Conservation (phyloP, 2,113 vertebrate species). For the Pachyramphus minor region DNA sequence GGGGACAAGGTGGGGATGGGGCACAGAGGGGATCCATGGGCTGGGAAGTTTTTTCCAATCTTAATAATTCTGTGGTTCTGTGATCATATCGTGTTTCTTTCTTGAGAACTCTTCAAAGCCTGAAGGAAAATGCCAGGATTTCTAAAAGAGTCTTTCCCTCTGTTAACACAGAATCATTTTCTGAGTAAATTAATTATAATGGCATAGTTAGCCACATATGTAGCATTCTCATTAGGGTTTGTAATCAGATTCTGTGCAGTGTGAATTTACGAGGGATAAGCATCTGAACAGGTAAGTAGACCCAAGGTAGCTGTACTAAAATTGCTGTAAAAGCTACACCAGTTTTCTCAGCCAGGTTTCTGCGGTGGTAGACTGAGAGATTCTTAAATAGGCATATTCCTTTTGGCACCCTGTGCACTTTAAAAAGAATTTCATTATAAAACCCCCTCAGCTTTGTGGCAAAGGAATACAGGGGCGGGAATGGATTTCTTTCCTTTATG, state of each 20-base stretch:
- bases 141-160: background rate
- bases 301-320: background rate
- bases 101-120: background rate
- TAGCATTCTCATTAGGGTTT: background rate
- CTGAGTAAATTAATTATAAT: constrained; percentile 1
- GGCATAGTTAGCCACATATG: background rate
- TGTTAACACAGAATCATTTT: background rate
- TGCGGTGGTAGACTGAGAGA: background rate
- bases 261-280: background rate
- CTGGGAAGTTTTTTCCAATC: rapidly evolving
- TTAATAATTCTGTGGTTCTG: rapidly evolving
- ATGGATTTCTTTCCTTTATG: constrained; percentile 35
- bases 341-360: constrained; percentile 13
- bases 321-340: background rate
- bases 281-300: background rate
- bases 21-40: rapidly evolving
- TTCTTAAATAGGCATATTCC: background rate
- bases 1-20: rapidly evolving
- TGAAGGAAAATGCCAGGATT: background rate
- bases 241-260: background rate
- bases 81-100: background rate
- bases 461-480: constrained; percentile 1
- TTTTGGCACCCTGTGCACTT: background rate
- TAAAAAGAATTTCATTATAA: constrained; percentile 38
- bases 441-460: background rate